phyloP scores from a whole-genome alignment of 2,888 invertebrate genomes.

The Coelopa pilipes region DNA sequence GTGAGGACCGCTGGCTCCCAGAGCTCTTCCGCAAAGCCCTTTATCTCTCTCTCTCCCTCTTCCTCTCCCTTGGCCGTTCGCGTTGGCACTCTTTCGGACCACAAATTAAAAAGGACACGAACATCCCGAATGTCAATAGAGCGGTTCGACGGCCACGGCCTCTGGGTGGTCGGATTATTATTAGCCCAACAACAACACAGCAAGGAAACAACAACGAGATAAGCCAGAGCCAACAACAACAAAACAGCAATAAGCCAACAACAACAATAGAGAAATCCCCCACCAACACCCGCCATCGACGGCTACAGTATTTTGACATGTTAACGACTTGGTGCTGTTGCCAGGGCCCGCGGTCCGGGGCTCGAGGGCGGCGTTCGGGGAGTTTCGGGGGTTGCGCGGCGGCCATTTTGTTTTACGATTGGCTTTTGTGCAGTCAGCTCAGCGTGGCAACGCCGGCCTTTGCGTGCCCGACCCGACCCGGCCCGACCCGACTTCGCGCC shows the following conservation, averaged over 20 bases:
- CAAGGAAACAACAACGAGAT: no score
- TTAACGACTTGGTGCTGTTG: slow-evolving; percentile 24
- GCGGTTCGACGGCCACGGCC: slow-evolving; percentile 1
- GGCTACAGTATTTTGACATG: slow-evolving; percentile 25
- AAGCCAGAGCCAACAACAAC: slow-evolving; percentile 15
- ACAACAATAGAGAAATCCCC: background rate
- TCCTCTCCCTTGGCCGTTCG: background rate
- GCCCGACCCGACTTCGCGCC: background rate
- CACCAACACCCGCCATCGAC: no score
- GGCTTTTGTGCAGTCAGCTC: slow-evolving; percentile 15
- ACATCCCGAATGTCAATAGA: slow-evolving; percentile 22
- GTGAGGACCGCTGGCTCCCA: background rate
- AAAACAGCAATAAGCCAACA: no score
- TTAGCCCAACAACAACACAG: slow-evolving; percentile 13
- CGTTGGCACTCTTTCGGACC: background rate
- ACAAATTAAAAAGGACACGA: background rate
- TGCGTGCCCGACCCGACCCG: background rate
- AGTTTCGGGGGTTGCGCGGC: background rate
- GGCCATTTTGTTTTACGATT: slow-evolving; percentile 27
- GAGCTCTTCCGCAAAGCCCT: background rate
- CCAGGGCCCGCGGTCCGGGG: no score
- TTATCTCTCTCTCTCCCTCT: background rate
- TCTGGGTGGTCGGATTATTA: slow-evolving; percentile 3
- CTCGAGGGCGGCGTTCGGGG: no score
- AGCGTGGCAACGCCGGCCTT: slow-evolving; percentile 13